These are phyloP conservation scores for Naso thynnoides DNA, from an alignment of 2,797 vertebrate genomes.

Conservation along the genomic window DNA sequence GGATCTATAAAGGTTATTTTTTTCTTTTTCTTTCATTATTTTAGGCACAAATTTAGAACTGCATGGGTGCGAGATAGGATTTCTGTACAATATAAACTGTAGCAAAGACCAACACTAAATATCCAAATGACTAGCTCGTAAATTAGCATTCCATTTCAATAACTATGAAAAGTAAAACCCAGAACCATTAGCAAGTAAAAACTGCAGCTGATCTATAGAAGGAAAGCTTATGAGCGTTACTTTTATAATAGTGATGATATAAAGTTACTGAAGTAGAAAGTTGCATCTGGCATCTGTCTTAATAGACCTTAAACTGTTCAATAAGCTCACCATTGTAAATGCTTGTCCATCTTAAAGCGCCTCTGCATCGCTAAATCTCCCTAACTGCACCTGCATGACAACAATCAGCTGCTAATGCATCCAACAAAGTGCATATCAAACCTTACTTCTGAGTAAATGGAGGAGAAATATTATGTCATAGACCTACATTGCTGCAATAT, in stretches of 20 bases:
- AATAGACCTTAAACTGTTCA: conserved; percentile 57
- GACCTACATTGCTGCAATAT: conserved; percentile 61
- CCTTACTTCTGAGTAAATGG: conserved; percentile 69
- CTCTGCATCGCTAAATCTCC: conserved; percentile 56
- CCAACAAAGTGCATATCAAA: conserved; percentile 77
- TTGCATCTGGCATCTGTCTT: conserved; percentile 57
- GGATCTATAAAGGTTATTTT: conserved; percentile 54
- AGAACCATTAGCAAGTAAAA: conserved; percentile 53
- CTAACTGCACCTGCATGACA: conserved; percentile 56
- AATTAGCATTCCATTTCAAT: conserved; percentile 42
- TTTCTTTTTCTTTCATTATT: conserved; percentile 46
- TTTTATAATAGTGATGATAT: conserved; percentile 52
- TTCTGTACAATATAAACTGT: conserved; percentile 60
- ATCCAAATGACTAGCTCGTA: conserved; percentile 38
- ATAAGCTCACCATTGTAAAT: conserved; percentile 51
- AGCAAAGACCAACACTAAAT: conserved; percentile 34
- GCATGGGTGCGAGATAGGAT: conserved; percentile 28
- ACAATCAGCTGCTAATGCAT: conserved; percentile 63
- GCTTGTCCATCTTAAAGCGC: conserved; percentile 33
- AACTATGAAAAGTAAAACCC: conserved; percentile 42
- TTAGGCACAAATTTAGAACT: conserved; percentile 71
- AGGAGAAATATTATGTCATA: conserved; percentile 68
- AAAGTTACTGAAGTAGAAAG: conserved; percentile 59
- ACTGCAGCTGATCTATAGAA: conserved; percentile 52
- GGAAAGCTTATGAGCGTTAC: conserved; percentile 50